Base-by-base conservation (phyloP, 2,113 vertebrate species). In the Xiphophorus hellerii region DNA sequence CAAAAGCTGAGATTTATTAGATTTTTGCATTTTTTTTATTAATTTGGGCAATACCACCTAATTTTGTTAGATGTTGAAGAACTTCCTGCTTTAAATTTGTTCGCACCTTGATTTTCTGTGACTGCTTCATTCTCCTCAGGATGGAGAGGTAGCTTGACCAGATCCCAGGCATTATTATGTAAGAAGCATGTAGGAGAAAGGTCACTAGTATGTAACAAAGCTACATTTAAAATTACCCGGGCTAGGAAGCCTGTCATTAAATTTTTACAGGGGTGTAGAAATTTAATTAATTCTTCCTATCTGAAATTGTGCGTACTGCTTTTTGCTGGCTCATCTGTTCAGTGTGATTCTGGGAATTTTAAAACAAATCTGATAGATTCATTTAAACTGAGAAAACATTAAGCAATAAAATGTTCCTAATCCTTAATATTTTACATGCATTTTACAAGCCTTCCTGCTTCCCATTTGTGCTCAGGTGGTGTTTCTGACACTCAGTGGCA, bases 401-500 rank as follows among this genome's bases (percentile, higher is more conserved):
- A 11, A 9, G 3, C 62, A 22, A 33, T 64, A 22, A 25, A 64
- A 10, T 35, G 20, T 11, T 11, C 2, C 15, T 22, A 20, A 64
- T 64, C 31, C 3, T 3, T 58, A 58, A 25, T 58, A 25, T 58
- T 25, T 58, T 22, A 25, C 2, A 17, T 54, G 51, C 51, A 8
- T 25, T 15, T 54, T 25, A 58, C 51, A 58, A 58, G 9, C 22
- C 51, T 54, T 22, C 17, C 48, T 54, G 48, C 17, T 27, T 60
- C 10, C 4, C 62, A 14, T 3, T 0, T 79, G 33, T 84, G 78
- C 33, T 67, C 72, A 94, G 93, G 81, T 58, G 77, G 78, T 31
- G 70, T 93, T 94, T 93, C 94, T 0, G 97, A 98, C 77, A 94
- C 95, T 25, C 96, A 95, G 81, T 98, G 96, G 96, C 97, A 97